Base-by-base conservation (phyloP, 2,797 vertebrate genomes). In the Champsocephalus esox region DNA sequence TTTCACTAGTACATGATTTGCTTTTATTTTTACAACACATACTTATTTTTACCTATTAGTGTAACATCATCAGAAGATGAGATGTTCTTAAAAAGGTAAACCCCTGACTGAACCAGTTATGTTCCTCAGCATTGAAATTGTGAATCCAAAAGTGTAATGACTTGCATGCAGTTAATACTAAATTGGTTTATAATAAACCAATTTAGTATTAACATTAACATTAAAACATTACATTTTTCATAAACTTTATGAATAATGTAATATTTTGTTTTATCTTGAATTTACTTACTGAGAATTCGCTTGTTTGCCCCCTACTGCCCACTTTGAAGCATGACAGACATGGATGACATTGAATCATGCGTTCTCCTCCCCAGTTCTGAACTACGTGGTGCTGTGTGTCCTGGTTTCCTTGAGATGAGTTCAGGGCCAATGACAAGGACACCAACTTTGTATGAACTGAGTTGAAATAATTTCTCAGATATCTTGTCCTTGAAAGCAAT, bases 341-440 rank as follows among this genome's bases (percentile, higher is more conserved):
- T 48, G 61, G 16, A 80, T 66, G 68, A 66, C 66, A 46, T 5
- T 71, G 34, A 75, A 70, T 78, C 45, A 69, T 57, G 55, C 3
- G 9, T 67, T 60, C 49, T 52, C 43, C 54, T 65, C 41, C n/a
- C 19, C 17, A 32, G n/a, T n/a, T 28, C 34, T 75, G 12, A 75
- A 57, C 64, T 49, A 46, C n/a, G 56, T 4, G 8, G 0, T 38
- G 51, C 19, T 44, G 9, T 41, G 4, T 70, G 57, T 52, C 28
- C 19, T 49, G 71, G 24, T 73, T 68, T 68, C 50, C 50, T 43
- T 41, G 1, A 55, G 38, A 72, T 28, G 46, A 21, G 14, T 55
- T 71, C 45, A 64, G 52, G n/a, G 45, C 57, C 50, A 58, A 28
- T 12, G 34, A 71, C 32, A 66, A 66, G 34, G 7, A 62, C 14